phyloP scores from a whole-genome alignment of 2,113 vertebrate species.

The Oncorhynchus clarkii region DNA sequence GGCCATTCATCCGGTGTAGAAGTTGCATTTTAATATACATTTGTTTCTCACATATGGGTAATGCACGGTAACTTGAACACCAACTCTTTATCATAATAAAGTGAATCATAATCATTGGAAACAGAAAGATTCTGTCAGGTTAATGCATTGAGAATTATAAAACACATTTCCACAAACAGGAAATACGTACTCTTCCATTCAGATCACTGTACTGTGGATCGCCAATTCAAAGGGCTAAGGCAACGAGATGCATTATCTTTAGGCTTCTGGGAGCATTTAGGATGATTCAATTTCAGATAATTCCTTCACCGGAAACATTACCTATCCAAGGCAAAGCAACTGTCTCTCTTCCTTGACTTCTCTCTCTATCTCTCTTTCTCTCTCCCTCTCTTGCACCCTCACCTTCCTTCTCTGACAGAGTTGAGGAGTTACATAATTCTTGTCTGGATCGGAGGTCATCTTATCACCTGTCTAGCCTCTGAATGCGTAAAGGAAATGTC shows the following conservation, averaged over 20 bases:
- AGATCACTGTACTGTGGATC: no score
- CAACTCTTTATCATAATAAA: no score
- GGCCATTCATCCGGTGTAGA: no score
- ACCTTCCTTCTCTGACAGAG: constrained; percentile 35
- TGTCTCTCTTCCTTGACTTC: constrained; percentile 3
- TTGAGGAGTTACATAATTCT: constrained; percentile 53
- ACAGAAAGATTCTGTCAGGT: no score
- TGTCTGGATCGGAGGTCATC: constrained; percentile 54
- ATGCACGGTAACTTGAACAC: constrained; percentile 3
- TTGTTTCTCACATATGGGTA: not conserved
- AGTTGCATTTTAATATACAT: no score
- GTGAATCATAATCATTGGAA: no score
- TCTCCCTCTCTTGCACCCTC: constrained; percentile 43
- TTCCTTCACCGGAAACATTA: constrained; percentile 39
- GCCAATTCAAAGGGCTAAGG: no score
- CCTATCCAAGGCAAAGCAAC: constrained; percentile 9
- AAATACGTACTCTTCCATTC: no score
- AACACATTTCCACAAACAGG: no score
- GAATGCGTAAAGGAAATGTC: constrained; percentile 54
- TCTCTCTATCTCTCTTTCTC: not conserved
- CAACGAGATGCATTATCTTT: constrained; percentile 9
- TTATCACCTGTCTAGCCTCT: constrained; percentile 63
- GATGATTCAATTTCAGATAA: constrained; percentile 55
- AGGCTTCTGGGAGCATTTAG: constrained; percentile 45
- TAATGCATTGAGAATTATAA: no score